Conservation (phyloP, 2,113 vertebrate species). For the Leptobrachium ailaonicum region DNA sequence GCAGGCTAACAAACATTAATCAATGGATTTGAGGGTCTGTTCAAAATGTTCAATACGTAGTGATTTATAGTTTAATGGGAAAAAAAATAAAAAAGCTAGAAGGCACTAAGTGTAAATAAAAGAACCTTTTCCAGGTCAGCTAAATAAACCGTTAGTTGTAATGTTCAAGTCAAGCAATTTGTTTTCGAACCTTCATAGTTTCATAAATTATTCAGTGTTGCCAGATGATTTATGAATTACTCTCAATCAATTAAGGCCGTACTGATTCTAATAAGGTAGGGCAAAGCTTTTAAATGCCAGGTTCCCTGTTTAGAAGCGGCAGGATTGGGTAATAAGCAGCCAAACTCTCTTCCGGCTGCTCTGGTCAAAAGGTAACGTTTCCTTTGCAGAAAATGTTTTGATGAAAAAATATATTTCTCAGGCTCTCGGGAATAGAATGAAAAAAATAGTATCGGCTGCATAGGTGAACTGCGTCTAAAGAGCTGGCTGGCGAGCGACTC, state of each 20-base stretch:
- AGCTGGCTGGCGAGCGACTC: not conserved
- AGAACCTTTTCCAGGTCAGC: no score
- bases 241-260: constrained; percentile 63
- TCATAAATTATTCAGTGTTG: constrained; percentile 70
- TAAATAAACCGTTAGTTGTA: not conserved
- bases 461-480: constrained; percentile 28
- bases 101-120: no score
- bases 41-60: no score
- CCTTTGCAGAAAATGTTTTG: not conserved
- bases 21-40: no score
- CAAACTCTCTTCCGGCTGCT: not conserved
- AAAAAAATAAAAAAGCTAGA: no score
- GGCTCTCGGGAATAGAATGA: not conserved
- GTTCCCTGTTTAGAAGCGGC: constrained; percentile 54
- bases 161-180: constrained; percentile 52
- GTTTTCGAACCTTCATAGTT: constrained; percentile 57
- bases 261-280: constrained; percentile 52
- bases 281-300: constrained; percentile 49
- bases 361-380: not conserved
- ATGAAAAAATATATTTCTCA: constrained; percentile 18
- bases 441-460: not conserved
- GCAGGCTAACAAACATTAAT: no score
- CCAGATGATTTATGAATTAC: constrained; percentile 65
- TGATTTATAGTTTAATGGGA: no score
- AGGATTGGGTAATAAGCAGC: constrained; percentile 45